phyloP scores from a whole-genome alignment of 2,888 invertebrate genomes.

The Meliscaeva auricollis region DNA sequence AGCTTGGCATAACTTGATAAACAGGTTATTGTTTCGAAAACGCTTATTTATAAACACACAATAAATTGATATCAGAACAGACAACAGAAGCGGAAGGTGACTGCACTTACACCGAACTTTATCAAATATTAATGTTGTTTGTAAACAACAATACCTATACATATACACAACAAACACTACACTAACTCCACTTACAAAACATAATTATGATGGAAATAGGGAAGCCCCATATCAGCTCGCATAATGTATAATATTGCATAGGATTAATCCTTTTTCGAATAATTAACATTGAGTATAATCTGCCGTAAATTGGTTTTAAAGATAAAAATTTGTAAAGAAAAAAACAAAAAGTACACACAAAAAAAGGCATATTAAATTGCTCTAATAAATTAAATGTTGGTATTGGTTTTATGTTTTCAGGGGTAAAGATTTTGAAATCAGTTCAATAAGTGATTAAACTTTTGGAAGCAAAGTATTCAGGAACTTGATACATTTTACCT shows the following conservation, averaged over 20 bases:
- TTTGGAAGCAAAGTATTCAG: no score
- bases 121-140: slow-evolving; percentile 32
- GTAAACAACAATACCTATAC: background rate
- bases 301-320: slow-evolving; percentile 2
- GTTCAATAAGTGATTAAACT: no score
- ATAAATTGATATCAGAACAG: slow-evolving; percentile 31
- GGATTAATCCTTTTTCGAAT: slow-evolving; percentile 6
- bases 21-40: slow-evolving; percentile 43
- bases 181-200: no score
- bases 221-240: background rate
- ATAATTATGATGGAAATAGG: background rate
- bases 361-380: background rate
- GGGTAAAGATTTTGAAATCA: no score
- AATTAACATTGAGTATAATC: background rate
- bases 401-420: no score
- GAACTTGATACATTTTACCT: no score
- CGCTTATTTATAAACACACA: slow-evolving; percentile 35
- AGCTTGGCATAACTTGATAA: slow-evolving; percentile 38
- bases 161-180: no score
- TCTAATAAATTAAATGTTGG: no score
- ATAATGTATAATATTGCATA: background rate
- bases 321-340: slow-evolving; percentile 1
- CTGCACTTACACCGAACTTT: slow-evolving; percentile 19
- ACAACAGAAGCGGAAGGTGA: slow-evolving; percentile 12
- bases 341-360: background rate